phyloP scores from a whole-genome alignment of 2,797 vertebrate genomes.

The Falco biarmicus region DNA sequence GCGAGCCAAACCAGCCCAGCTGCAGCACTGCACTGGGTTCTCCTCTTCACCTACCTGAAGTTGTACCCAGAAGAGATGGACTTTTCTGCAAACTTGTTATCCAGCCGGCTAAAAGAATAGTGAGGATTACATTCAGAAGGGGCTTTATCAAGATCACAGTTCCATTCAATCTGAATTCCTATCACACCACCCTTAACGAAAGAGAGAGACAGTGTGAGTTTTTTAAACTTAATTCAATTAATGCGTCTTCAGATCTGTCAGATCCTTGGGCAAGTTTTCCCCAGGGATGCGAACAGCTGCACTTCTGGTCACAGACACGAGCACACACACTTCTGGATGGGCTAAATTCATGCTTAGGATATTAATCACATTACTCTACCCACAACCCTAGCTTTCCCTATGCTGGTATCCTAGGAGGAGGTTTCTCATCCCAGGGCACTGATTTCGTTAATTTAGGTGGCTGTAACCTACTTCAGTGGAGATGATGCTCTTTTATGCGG shows the following conservation, averaged over 20 bases:
- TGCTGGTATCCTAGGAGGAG: neutral
- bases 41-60: conserved; percentile 85
- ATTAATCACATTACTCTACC: neutral
- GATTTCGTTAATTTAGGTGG: neutral
- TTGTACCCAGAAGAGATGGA: conserved; percentile 91
- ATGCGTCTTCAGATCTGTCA: neutral
- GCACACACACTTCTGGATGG: neutral
- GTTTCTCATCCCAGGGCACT: neutral
- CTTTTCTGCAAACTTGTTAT: conserved; percentile 78
- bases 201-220: conserved; percentile 63
- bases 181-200: conserved; percentile 89
- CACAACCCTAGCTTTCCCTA: neutral
- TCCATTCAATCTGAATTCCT: conserved; percentile 93
- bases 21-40: accelerated
- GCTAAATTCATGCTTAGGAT: neutral
- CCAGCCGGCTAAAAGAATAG: conserved; percentile 92
- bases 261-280: neutral
- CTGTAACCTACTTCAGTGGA: neutral
- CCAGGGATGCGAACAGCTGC: neutral
- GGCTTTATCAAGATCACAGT: conserved; percentile 92
- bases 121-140: conserved; percentile 87
- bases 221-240: conserved; percentile 11
- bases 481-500: neutral
- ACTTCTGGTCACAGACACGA: neutral
- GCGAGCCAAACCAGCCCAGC: neutral